phyloP scores from a whole-genome alignment of 2,888 invertebrate genomes.

The Dolichopus griseipennis region DNA sequence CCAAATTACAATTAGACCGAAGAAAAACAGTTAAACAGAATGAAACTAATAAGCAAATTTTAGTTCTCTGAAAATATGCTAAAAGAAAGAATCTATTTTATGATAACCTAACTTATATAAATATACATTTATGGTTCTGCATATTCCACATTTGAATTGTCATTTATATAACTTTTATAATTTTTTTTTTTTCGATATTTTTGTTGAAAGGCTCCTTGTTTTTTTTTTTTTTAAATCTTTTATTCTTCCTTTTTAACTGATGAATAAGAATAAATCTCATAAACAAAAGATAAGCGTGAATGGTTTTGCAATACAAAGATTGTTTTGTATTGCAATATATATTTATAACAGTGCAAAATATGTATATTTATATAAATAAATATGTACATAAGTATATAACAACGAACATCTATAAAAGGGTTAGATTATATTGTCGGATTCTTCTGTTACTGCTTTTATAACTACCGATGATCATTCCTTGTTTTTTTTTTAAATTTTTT shows the following conservation, averaged over 20 bases:
- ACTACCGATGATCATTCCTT: too few species aligned
- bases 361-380: too few species aligned
- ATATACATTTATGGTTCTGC: background rate
- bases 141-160: background rate
- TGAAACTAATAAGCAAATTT: too few species aligned
- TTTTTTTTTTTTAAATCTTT: background rate
- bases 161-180: background rate
- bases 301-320: background rate
- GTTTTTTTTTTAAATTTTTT: too few species aligned
- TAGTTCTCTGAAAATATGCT: too few species aligned
- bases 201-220: background rate
- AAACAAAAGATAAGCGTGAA: slow-evolving; percentile 6
- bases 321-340: background rate
- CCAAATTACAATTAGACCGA: too few species aligned
- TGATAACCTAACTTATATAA: too few species aligned
- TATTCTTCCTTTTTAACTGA: background rate
- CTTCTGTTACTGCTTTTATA: background rate
- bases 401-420: background rate
- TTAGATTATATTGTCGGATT: background rate
- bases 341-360: background rate
- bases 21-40: too few species aligned
- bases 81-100: too few species aligned
- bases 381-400: background rate
- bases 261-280: background rate
- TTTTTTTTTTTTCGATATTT: background rate